Percentiles rank a stretch among this genome's conserved stretches.
These are phyloP conservation scores for Chionoecetes opilio DNA, from an alignment of 1,140 invertebrate genomes.

Conservation along the genomic window DNA sequence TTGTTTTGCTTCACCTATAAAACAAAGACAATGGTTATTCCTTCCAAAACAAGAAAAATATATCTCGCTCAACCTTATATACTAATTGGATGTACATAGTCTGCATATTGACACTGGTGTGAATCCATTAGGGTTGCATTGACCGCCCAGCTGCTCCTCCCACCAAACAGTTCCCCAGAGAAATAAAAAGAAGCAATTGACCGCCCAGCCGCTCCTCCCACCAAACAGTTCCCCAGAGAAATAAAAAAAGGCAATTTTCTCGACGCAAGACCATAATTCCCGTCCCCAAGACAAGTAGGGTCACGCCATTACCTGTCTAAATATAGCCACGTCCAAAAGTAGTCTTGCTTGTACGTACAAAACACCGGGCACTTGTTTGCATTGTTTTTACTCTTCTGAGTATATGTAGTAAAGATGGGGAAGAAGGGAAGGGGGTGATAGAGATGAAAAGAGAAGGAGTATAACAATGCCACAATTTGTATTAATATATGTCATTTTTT, in stretches of 20 bases:
- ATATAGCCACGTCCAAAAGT: neutral
- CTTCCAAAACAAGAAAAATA: too few species aligned
- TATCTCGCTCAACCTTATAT: too few species aligned
- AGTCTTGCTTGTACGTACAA: neutral
- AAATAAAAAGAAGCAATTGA: slow-evolving; percentile 1
- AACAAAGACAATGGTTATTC: neutral
- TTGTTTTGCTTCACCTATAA: neutral
- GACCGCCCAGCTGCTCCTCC: neutral
- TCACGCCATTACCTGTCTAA: slow-evolving; percentile 28
- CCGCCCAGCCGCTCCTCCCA: neutral
- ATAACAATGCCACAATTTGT: too few species aligned
- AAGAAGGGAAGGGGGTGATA: neutral
- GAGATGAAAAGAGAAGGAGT: slow-evolving; percentile 35
- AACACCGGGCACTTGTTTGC: neutral
- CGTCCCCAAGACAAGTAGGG: neutral
- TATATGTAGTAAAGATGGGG: neutral
- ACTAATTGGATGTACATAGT: too few species aligned
- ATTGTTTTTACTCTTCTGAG: neutral
- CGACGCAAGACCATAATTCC: neutral
- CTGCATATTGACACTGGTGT: neutral
- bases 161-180: neutral
- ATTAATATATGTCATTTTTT: too few species aligned
- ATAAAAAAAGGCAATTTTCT: slow-evolving; percentile 8
- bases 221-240: neutral
- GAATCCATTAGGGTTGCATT: neutral